Percentiles rank a stretch among this genome's conserved stretches.
Evolutionary conservation across 1,140 invertebrate genomes (phyloP).

Genomic region (Luehdorfia chinensis): DNA sequence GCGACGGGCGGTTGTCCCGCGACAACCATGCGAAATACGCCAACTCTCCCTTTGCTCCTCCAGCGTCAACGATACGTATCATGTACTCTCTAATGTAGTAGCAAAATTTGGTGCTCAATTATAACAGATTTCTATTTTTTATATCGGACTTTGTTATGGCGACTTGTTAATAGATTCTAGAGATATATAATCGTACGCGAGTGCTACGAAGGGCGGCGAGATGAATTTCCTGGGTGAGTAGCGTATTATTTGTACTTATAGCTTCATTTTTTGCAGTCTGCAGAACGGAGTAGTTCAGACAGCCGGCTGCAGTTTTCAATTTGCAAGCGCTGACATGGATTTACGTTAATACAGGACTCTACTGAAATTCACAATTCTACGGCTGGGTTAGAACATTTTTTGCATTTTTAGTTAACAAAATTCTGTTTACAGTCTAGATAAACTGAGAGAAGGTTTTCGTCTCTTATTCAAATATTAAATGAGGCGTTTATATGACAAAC

Average conservation of each 20-base stretch:
- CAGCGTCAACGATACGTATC: slow-evolving; percentile 67
- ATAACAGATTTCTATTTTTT: slow-evolving; percentile 58
- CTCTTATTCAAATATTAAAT: too few relatives aligned
- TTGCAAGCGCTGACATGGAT: neutral
- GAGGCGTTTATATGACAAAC: too few relatives aligned
- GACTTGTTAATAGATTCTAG: slow-evolving; percentile 47
- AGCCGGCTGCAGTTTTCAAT: slow-evolving; percentile 8
- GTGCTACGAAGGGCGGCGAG: slow-evolving; percentile 37
- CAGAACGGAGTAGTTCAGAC: slow-evolving; percentile 7
- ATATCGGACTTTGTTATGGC: slow-evolving; percentile 58
- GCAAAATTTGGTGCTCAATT: slow-evolving; percentile 67
- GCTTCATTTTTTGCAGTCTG: slow-evolving; percentile 12
- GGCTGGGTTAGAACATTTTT: too few relatives aligned
- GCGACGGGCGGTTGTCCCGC: slow-evolving; percentile 42
- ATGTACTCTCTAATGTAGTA: slow-evolving; percentile 58
- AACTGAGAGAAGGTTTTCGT: too few relatives aligned
- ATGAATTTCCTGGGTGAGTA: slow-evolving; percentile 72
- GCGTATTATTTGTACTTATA: slow-evolving; percentile 14
- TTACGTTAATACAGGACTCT: neutral
- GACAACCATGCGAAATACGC: slow-evolving; percentile 45
- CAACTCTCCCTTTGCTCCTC: slow-evolving; percentile 43
- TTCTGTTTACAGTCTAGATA: too few relatives aligned
- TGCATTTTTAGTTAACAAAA: too few relatives aligned
- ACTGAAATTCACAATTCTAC: too few relatives aligned
- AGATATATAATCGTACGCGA: slow-evolving; percentile 39